Base-by-base conservation (phyloP, 2,888 invertebrate genomes). In the Oithona nana region DNA sequence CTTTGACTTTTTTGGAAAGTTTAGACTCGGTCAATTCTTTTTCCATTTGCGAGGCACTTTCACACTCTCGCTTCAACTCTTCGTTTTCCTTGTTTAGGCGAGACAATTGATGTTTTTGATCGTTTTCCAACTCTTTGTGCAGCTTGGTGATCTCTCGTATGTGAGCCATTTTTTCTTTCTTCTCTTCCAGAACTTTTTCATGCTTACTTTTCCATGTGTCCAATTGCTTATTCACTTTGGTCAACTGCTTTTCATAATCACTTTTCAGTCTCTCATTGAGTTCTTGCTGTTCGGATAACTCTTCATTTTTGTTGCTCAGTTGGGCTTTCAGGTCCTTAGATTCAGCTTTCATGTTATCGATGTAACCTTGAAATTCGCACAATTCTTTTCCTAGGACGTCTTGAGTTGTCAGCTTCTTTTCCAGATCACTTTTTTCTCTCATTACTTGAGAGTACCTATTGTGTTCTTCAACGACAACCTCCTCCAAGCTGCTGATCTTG, bases 401-500 rank as follows among this genome's bases (percentile, higher is more conserved):
- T 20, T 28, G 26, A 1, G n/a, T 13, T n/a, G 24, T 20, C 26
- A 59, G n/a, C 16, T 39, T 49, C 20, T 59, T 59, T 20, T 59
- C 59, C 2, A 59, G 2, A 1, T 24, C 24, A 20, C 50, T 50
- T 28, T 59, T 59, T 3, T 59, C 59, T 11, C 29, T 59, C 16
- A 28, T n/a, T 22, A 59, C 22, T 13, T 22, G 24, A 22, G n/a
- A n/a, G 26, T 50, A n/a, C 2, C 8, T 11, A 11, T 31, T 62
- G 24, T 56, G 29, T 13, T 62, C 31, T 16, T 55, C 54, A 22
- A 48, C 62, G 4, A 62, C 56, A 30, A 56, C 49, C 26, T 55
- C 56, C 26, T 62, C 62, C 1, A 54, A 24, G 24, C 29, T 29
- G 26, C 28, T 20, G 24, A 28, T n/a, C 13, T 28, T 54, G 16